Evolutionary conservation across 2,113 vertebrate genomes (phyloP).

Genomic region (Zosterops lateralis): DNA sequence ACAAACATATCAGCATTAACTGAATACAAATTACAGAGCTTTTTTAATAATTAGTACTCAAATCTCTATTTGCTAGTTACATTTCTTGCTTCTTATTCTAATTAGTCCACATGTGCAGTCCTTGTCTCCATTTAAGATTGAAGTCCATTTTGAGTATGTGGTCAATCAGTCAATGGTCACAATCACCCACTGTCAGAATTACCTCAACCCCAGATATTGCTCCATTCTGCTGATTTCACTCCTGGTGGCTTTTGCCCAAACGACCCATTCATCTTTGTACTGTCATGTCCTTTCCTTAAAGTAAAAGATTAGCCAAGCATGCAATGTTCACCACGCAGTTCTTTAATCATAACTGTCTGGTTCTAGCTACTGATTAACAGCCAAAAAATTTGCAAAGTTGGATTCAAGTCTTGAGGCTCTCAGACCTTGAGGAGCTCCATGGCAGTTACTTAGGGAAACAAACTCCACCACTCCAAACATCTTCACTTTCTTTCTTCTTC

Average conservation of each 20-base stretch:
- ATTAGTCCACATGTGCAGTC: not conserved
- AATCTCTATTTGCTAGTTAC: not conserved
- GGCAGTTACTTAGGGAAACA: not conserved
- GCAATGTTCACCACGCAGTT: not conserved
- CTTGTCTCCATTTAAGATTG: not conserved
- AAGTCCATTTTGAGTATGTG: not conserved
- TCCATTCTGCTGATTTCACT: not conserved
- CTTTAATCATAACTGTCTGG: not conserved
- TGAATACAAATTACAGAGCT: not conserved
- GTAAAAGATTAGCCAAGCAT: not conserved
- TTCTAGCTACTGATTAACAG: not conserved
- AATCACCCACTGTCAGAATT: not conserved
- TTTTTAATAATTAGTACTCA: not conserved
- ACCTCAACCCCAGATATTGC: not conserved
- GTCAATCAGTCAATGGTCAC: accelerated
- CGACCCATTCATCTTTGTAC: not conserved
- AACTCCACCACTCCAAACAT: not conserved
- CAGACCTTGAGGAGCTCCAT: not conserved
- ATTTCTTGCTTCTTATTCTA: not conserved
- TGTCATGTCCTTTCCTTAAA: not conserved
- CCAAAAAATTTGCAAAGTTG: not conserved
- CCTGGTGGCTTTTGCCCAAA: not conserved
- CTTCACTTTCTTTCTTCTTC: not conserved
- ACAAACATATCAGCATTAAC: not conserved
- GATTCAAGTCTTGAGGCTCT: not conserved